phyloP scores from a whole-genome alignment of 2,113 vertebrate genomes.

The Empidonax alnorum region DNA sequence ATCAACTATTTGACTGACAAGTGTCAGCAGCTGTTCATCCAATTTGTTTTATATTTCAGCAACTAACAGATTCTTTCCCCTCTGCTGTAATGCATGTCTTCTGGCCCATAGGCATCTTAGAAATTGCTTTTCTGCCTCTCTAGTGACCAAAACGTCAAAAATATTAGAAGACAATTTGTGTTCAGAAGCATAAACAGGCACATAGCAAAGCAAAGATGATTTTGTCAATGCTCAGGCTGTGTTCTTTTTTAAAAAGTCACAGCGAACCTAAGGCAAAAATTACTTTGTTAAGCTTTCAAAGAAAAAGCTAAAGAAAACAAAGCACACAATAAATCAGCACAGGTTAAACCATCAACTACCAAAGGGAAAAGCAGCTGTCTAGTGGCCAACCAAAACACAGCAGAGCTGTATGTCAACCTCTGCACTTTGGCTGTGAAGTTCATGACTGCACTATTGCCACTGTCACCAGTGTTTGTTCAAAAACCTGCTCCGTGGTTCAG shows the following conservation, averaged over 20 bases:
- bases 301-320: slow-evolving; percentile 1
- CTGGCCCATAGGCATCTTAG: slow-evolving; percentile 58
- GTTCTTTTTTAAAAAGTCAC: slow-evolving; percentile 25
- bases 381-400: neutral
- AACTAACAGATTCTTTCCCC: slow-evolving; percentile 65
- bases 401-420: neutral
- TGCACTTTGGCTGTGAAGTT: neutral
- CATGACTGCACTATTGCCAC: neutral
- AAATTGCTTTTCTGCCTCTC: slow-evolving; percentile 57
- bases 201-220: slow-evolving; percentile 33
- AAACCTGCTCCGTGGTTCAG: neutral
- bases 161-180: slow-evolving; percentile 54
- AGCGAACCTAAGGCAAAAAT: slow-evolving; percentile 59
- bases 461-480: neutral
- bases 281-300: neutral
- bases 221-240: slow-evolving; percentile 1
- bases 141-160: slow-evolving; percentile 54
- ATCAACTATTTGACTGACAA: slow-evolving; percentile 75
- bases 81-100: slow-evolving; percentile 60
- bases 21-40: slow-evolving; percentile 75
- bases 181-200: slow-evolving; percentile 53
- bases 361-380: neutral
- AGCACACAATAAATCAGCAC: neutral
- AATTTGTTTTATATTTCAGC: slow-evolving; percentile 74
- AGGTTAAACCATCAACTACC: neutral